Conservation (phyloP, 2,888 invertebrate species). For the Diploptera punctata region DNA sequence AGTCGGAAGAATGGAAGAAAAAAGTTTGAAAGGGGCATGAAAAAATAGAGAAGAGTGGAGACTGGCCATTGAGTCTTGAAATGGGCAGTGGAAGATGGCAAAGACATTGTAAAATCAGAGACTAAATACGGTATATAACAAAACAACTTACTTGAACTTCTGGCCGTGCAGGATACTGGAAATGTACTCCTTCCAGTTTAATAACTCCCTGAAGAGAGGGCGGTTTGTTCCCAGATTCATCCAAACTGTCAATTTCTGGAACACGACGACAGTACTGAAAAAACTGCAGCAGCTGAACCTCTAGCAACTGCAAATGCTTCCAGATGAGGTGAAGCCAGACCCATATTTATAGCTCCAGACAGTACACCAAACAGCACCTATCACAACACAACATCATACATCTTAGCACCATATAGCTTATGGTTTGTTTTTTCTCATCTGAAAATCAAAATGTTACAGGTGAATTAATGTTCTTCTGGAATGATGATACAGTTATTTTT, state of each 20-base stretch:
- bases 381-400: too few species aligned
- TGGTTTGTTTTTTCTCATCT: too few species aligned
- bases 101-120: too few species aligned
- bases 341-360: slow-evolving; percentile 79
- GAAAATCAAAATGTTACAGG: too few species aligned
- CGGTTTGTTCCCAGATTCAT: slow-evolving; percentile 65
- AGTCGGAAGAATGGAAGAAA: too few species aligned
- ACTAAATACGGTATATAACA: not conserved
- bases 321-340: slow-evolving; percentile 75
- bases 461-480: too few species aligned
- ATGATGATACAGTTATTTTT: too few species aligned
- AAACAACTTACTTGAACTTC: slow-evolving; percentile 66
- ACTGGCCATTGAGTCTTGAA: too few species aligned
- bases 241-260: slow-evolving; percentile 74
- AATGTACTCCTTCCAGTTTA: slow-evolving; percentile 70
- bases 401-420: too few species aligned
- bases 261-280: slow-evolving; percentile 72
- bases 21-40: too few species aligned
- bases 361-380: slow-evolving; percentile 81
- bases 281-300: slow-evolving; percentile 76
- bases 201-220: slow-evolving; percentile 66
- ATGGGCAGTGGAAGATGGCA: too few species aligned
- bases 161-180: slow-evolving; percentile 78
- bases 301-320: slow-evolving; percentile 75
- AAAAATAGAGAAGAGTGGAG: too few species aligned